Percentiles rank a stretch among this genome's conserved stretches.
These are phyloP conservation scores for Tigriopus californicus DNA, from an alignment of 2,888 invertebrate genomes.

Conservation along the genomic window DNA sequence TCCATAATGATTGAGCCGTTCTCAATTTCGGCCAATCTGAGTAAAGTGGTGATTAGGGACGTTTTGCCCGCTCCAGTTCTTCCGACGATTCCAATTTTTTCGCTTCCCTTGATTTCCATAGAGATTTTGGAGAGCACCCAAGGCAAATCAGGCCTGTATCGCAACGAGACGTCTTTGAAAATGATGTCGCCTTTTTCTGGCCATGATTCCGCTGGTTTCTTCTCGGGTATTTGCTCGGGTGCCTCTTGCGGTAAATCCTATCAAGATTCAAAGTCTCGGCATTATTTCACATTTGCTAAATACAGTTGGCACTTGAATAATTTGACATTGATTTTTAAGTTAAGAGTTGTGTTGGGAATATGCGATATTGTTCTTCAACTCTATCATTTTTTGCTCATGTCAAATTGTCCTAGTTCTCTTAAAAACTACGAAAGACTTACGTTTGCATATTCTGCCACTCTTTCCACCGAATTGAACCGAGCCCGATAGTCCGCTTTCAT, in stretches of 20 bases:
- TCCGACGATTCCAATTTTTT: slow-evolving; percentile 37
- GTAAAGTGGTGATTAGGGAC: slow-evolving; percentile 22
- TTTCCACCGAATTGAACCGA: slow-evolving; percentile 30
- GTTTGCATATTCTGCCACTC: slow-evolving; percentile 28
- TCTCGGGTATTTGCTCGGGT: slow-evolving; percentile 22
- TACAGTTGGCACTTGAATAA: too few relatives aligned
- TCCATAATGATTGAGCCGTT: slow-evolving; percentile 23
- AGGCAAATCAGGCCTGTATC: slow-evolving; percentile 27
- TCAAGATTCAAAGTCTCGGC: too few relatives aligned
- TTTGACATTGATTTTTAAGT: too few relatives aligned
- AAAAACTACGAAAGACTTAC: too few relatives aligned
- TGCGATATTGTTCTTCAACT: too few relatives aligned
- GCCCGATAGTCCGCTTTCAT: slow-evolving; percentile 27
- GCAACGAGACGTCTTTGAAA: slow-evolving; percentile 27
- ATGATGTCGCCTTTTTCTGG: slow-evolving; percentile 27
- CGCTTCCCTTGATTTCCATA: slow-evolving; percentile 29
- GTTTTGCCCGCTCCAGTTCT: slow-evolving; percentile 33
- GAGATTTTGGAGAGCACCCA: slow-evolving; percentile 31
- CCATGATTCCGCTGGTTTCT: slow-evolving; percentile 27
- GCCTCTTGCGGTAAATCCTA: slow-evolving; percentile 24
- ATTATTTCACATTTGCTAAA: too few relatives aligned
- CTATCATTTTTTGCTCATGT: too few relatives aligned
- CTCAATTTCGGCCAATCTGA: slow-evolving; percentile 23
- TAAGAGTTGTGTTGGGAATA: too few relatives aligned
- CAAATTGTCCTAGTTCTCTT: too few relatives aligned